These are phyloP conservation scores for Trissonchulus sp. DNA, from an alignment of 2,888 invertebrate genomes.

Conservation along the genomic window DNA sequence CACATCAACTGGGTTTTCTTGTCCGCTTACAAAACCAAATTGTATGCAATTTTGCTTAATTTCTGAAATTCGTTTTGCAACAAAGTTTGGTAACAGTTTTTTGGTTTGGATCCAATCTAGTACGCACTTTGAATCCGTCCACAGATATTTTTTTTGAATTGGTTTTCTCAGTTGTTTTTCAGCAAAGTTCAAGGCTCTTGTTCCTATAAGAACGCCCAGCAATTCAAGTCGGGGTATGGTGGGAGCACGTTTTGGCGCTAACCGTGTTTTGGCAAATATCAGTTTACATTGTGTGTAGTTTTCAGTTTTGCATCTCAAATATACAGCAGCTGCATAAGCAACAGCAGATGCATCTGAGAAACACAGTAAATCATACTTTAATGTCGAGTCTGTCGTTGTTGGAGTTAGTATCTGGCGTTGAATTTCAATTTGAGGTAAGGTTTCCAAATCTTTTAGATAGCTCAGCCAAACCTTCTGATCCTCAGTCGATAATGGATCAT, in stretches of 20 bases:
- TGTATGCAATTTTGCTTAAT: conserved; percentile 35
- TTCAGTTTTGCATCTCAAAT: conserved; percentile 29
- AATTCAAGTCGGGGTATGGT: conserved; percentile 38
- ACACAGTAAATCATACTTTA: conserved; percentile 31
- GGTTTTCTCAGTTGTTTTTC: conserved; percentile 35
- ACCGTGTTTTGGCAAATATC: conserved; percentile 35
- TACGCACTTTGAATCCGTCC: conserved; percentile 37
- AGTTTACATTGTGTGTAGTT: conserved; percentile 19
- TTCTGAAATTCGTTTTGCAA: conserved; percentile 40
- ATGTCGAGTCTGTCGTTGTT: not conserved
- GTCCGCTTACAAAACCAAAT: conserved; percentile 40
- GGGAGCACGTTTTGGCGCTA: conserved; percentile 38
- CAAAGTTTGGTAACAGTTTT: conserved; percentile 33
- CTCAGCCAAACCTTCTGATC: not conserved
- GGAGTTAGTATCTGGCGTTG: not conserved
- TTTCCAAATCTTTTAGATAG: not conserved
- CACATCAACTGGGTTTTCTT: conserved; percentile 45
- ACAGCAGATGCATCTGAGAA: conserved; percentile 39
- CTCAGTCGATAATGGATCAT: conserved; percentile 36
- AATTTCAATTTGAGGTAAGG: not conserved
- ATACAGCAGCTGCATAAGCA: conserved; percentile 39
- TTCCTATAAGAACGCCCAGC: conserved; percentile 4
- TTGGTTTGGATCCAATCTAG: conserved; percentile 38
- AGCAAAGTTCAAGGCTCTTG: conserved; percentile 31
- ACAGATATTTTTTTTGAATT: conserved; percentile 31